phyloP scores from a whole-genome alignment of 2,888 invertebrate species.

The Venusia cambrica region DNA sequence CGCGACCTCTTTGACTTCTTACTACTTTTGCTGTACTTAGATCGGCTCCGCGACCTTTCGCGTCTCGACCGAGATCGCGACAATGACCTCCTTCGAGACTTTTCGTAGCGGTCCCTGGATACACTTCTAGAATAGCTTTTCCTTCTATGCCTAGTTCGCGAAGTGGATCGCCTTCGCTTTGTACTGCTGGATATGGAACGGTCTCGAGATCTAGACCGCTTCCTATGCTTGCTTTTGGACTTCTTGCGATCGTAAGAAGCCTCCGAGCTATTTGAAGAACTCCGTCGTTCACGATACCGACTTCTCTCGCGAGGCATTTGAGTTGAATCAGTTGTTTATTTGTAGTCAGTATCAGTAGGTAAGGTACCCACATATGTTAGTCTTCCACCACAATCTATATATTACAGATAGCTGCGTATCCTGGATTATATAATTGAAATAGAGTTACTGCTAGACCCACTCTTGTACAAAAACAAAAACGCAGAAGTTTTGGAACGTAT shows the following conservation, averaged over 20 bases:
- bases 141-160: slow-evolving; percentile 52
- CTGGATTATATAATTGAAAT: no score
- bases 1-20: slow-evolving; percentile 57
- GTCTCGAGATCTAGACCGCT: slow-evolving; percentile 62
- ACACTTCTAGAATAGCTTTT: slow-evolving; percentile 66
- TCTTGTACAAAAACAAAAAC: no score
- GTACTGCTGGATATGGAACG: slow-evolving; percentile 59
- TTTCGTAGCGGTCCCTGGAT: slow-evolving; percentile 68
- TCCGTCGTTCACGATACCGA: slow-evolving; percentile 64
- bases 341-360: slow-evolving; percentile 1
- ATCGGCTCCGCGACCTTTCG: slow-evolving; percentile 51
- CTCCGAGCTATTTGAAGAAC: slow-evolving; percentile 66
- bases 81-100: slow-evolving; percentile 54
- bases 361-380: no score
- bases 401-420: no score
- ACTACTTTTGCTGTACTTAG: slow-evolving; percentile 49
- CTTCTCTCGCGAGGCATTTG: slow-evolving; percentile 71
- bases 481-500: no score
- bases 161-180: slow-evolving; percentile 57
- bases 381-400: no score
- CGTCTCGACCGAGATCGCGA: slow-evolving; percentile 44
- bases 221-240: slow-evolving; percentile 62
- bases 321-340: background rate
- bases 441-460: no score
- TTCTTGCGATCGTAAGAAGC: slow-evolving; percentile 69